phyloP scores from a whole-genome alignment of 2,113 vertebrate genomes.

The Melanotaenia duboulayi region DNA sequence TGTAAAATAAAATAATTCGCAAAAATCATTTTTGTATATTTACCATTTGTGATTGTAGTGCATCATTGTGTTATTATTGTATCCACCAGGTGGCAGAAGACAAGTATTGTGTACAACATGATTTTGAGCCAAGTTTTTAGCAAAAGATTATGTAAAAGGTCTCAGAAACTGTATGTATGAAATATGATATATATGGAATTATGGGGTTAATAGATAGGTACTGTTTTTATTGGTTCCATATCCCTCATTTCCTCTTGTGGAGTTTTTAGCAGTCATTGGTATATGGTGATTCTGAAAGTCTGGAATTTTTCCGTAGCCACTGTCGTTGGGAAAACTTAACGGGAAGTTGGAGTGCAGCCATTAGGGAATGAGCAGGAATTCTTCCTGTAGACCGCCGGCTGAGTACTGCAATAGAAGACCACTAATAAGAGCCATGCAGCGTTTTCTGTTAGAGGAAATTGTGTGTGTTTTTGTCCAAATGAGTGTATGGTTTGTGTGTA shows the following conservation, averaged over 20 bases:
- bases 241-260: conserved; percentile 22
- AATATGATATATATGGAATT: too few relatives aligned
- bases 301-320: conserved; percentile 61
- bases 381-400: conserved; percentile 67
- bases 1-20: too few relatives aligned
- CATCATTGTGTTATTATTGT: too few relatives aligned
- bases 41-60: too few relatives aligned
- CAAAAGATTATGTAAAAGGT: too few relatives aligned
- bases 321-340: conserved; percentile 53
- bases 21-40: too few relatives aligned
- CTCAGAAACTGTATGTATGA: too few relatives aligned
- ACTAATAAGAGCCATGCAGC: conserved; percentile 78
- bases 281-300: conserved; percentile 44
- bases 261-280: conserved; percentile 29
- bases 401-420: conserved; percentile 61
- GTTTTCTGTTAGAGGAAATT: conserved; percentile 50
- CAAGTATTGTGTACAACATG: too few relatives aligned
- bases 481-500: conserved; percentile 12
- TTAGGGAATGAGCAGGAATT: conserved; percentile 65
- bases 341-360: conserved; percentile 58
- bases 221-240: conserved; percentile 36
- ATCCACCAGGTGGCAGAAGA: too few relatives aligned
- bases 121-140: too few relatives aligned
- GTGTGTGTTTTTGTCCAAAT: conserved; percentile 28
- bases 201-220: conserved; percentile 6